Conservation (phyloP, 2,888 invertebrate species). For the Cheilosia vernalis region DNA sequence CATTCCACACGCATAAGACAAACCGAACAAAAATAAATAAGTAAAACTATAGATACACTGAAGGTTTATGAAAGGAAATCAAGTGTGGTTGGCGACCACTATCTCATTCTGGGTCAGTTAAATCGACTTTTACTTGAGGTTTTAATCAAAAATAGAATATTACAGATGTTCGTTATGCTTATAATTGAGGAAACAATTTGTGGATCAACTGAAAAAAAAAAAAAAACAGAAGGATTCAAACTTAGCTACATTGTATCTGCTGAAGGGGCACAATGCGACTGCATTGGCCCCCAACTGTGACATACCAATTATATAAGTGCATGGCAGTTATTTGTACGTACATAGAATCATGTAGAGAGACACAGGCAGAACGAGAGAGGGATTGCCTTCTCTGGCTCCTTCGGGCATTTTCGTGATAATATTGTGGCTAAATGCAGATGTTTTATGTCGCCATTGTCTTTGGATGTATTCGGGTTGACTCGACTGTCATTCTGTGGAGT, state of each 20-base stretch:
- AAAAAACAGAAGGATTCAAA: slow-evolving; percentile 5
- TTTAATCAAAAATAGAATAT: slow-evolving; percentile 18
- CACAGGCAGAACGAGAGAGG: slow-evolving; percentile 16
- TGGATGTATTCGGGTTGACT: slow-evolving; percentile 27
- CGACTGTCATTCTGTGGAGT: slow-evolving; percentile 16
- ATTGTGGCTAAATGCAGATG: slow-evolving; percentile 71
- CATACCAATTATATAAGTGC: slow-evolving; percentile 60
- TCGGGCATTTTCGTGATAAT: slow-evolving; percentile 62
- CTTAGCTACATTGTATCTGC: slow-evolving; percentile 29
- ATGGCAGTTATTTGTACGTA: slow-evolving; percentile 51
- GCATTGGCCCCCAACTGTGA: slow-evolving; percentile 71
- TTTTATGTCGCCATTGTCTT: slow-evolving; percentile 66
- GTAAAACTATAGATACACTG: not conserved
- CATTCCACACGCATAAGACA: slow-evolving; percentile 28
- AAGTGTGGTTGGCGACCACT: not conserved
- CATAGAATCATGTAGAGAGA: slow-evolving; percentile 26
- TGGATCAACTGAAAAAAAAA: slow-evolving; percentile 30
- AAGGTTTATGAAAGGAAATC: slow-evolving; percentile 18
- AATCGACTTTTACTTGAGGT: not conserved
- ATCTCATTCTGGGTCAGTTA: slow-evolving; percentile 37
- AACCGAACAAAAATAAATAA: slow-evolving; percentile 11
- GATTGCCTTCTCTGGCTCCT: slow-evolving; percentile 45
- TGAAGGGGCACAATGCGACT: slow-evolving; percentile 51
- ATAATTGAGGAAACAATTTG: slow-evolving; percentile 12
- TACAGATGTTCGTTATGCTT: slow-evolving; percentile 10